Evolutionary conservation across 2,888 invertebrate species (phyloP).

Genomic region (Tiliacea aurago): DNA sequence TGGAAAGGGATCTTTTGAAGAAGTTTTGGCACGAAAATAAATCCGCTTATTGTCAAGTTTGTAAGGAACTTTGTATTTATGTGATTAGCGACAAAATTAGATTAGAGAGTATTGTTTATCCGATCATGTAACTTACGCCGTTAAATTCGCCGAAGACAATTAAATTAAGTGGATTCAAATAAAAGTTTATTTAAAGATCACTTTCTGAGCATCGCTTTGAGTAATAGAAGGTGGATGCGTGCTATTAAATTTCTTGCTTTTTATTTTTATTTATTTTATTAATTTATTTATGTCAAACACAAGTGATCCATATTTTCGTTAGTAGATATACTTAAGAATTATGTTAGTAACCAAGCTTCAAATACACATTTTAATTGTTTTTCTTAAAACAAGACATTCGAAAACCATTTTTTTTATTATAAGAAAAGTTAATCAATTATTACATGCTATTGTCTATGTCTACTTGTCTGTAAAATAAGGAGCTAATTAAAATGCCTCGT

Average conservation of each 20-base stretch:
- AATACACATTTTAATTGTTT: slow-evolving; percentile 10
- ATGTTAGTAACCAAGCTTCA: too few relatives aligned
- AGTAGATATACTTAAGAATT: too few relatives aligned
- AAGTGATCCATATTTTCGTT: too few relatives aligned
- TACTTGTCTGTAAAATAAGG: neutral
- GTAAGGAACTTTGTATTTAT: slow-evolving; percentile 31
- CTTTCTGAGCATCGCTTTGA: slow-evolving; percentile 23
- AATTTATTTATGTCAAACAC: too few relatives aligned
- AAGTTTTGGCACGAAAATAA: slow-evolving; percentile 37
- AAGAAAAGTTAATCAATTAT: neutral
- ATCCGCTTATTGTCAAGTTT: slow-evolving; percentile 40
- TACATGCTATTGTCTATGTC: neutral
- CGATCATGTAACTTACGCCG: slow-evolving; percentile 24
- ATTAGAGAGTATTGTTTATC: slow-evolving; percentile 21
- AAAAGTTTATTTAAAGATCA: slow-evolving; percentile 16
- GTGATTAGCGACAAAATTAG: slow-evolving; percentile 41
- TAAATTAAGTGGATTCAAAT: slow-evolving; percentile 32
- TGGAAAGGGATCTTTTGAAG: slow-evolving; percentile 15
- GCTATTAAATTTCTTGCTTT: slow-evolving; percentile 9
- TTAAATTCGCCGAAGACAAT: slow-evolving; percentile 16
- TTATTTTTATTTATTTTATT: too few relatives aligned
- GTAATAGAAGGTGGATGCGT: neutral
- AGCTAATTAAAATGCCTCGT: neutral
- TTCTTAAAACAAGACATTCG: neutral
- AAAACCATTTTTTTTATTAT: neutral